phyloP scores from a whole-genome alignment of 2,888 invertebrate genomes.

The Trichacis sp. region DNA sequence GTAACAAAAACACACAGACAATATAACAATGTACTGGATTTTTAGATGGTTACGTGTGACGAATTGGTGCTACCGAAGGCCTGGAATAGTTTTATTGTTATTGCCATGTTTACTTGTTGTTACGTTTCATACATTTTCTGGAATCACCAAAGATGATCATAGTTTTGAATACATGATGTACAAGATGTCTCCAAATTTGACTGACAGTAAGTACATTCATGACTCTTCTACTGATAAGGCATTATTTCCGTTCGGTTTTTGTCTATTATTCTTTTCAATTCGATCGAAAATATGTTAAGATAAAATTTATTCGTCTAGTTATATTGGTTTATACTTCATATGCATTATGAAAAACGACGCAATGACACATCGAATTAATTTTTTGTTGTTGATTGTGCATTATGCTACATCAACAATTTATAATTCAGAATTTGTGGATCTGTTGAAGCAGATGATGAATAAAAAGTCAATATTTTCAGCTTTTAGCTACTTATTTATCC shows the following conservation, averaged over 20 bases:
- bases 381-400: too few species aligned
- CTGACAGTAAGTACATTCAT: constrained; percentile 32
- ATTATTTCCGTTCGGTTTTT: neutral
- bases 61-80: constrained; percentile 55
- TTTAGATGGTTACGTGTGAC: constrained; percentile 38
- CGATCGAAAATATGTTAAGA: neutral
- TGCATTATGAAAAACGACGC: too few species aligned
- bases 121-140: constrained; percentile 55
- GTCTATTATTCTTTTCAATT: neutral
- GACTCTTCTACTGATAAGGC: too few species aligned
- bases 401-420: too few species aligned
- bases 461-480: too few species aligned
- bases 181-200: constrained; percentile 22
- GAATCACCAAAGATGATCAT: constrained; percentile 48
- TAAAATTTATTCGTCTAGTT: too few species aligned
- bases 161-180: constrained; percentile 42
- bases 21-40: constrained; percentile 34
- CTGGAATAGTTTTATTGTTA: constrained; percentile 52
- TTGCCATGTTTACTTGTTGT: constrained; percentile 53
- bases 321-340: too few species aligned
- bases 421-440: too few species aligned
- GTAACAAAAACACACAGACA: constrained; percentile 7
- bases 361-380: too few species aligned
- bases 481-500: too few species aligned
- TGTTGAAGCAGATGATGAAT: too few species aligned